Conservation (phyloP, 2,797 vertebrate genomes). For the Numenius phaeopus region DNA sequence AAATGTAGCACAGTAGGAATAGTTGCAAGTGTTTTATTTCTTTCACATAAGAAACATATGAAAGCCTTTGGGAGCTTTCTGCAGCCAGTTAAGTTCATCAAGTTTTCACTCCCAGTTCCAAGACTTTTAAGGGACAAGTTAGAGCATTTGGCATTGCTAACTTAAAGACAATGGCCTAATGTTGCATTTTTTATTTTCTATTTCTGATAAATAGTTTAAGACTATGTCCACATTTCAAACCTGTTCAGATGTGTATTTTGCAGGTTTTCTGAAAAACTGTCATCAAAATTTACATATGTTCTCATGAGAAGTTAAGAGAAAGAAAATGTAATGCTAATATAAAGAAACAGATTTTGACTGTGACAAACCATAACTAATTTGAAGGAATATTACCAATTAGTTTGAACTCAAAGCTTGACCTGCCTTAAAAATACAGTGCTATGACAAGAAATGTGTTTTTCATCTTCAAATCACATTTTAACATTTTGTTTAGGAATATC, state of each 20-base stretch:
- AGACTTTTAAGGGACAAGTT: not conserved
- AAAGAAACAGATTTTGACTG: constrained; percentile 45
- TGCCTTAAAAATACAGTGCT: constrained; percentile 3
- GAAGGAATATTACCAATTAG: constrained; percentile 7
- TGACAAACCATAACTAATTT: constrained; percentile 25
- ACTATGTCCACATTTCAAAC: not conserved
- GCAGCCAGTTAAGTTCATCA: constrained; percentile 40
- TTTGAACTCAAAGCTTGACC: constrained; percentile 21
- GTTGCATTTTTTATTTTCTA: not conserved
- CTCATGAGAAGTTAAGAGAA: not conserved
- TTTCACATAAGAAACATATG: not conserved
- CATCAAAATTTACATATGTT: not conserved
- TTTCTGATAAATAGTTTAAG: constrained; percentile 42
- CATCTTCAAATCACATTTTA: not conserved
- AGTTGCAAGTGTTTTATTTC: constrained; percentile 12
- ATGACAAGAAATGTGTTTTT: constrained; percentile 28
- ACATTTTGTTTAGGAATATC: not conserved
- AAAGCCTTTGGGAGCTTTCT: not conserved
- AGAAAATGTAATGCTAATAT: constrained; percentile 14
- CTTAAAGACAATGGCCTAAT: constrained; percentile 1
- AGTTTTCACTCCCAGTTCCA: not conserved
- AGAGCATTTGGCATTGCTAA: constrained; percentile 11
- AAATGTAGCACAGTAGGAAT: not conserved
- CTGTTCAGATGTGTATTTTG: constrained; percentile 18
- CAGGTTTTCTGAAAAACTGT: constrained; percentile 22